Base-by-base conservation (phyloP, 2,797 vertebrate species). In the Sandelia bainsii region DNA sequence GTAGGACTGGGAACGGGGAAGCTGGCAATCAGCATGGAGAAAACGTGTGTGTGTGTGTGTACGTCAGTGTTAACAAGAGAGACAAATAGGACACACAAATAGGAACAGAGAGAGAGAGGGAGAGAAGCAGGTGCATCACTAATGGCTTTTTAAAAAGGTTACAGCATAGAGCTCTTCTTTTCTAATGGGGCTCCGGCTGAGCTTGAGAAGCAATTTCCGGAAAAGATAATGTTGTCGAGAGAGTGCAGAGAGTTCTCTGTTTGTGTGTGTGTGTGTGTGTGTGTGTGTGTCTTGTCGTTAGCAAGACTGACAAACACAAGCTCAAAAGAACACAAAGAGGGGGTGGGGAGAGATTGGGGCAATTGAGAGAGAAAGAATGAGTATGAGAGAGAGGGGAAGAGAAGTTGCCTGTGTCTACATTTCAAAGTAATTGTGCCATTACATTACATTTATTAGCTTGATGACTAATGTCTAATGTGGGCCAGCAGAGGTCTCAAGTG, bases 141-240 rank as follows among this genome's bases (percentile, higher is more conserved):
- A 94, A 94, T 94, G 92, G 92, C 89, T 93, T 93, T 93, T 94
- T 93, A 93, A 94, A 94, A 94, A 94, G 92, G 93, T 94, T 94
- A 94, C 90, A 91, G 90, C 86, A 73, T 87, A 87, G 88, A 86
- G 89, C 87, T 92, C 89, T 87, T 93, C 87, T 91, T 93, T 93
- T 92, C 92, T 93, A 93, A 93, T 93, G 91, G 90, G 89, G 90
- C 90, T 91, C 93, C 79, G 90, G 90, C 91, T 93, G 92, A 89
- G 91, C 89, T 91, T 90, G 89, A 93, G 90, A 92, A 89, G 93
- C 92, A 93, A 93, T 93, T 93, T 94, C 93, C 91, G 90, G 91
- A 90, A 90, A 90, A 91, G 91, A 93, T 92, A 92, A 94, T 93
- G 91, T 91, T 89, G 91, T 91, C 78, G 77, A 86, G 79, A 90